Evolutionary conservation across 2,797 vertebrate genomes (phyloP), one percentile per base, ranked within the genome.

Genomic region (Alcedo quadribrachys): DNA sequence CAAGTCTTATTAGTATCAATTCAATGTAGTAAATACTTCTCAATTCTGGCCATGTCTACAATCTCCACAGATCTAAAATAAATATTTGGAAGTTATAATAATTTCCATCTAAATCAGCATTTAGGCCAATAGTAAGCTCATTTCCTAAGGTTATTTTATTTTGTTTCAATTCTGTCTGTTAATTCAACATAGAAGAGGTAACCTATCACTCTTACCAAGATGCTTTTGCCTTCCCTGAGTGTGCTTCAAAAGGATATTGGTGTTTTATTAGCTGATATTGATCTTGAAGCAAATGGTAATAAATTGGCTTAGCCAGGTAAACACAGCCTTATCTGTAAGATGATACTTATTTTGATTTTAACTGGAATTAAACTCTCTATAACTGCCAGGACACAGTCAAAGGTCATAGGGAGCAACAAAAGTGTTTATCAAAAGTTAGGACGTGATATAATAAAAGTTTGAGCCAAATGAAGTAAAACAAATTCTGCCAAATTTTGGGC

Each of bases 241-340:
- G 30, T 60, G 68, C 45, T 87, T 43, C 60, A 30, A 66, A 42
- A 85, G 82, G 32, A 65, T 33, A 60, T 62, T n/a, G 9, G 9
- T 55, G 28, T 68, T 91, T 92, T 81, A 87, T 58, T 90, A 53
- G 48, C 20, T 92, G 91, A 83, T 63, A 93, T 40, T 67, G 85
- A 91, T 70, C 85, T 87, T 40, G 62, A 80, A 92, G 62, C 37
- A 95, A 94, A 75, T 80, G 57, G 76, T 37, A 95, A 81, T 66
- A 76, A 69, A 80, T 50, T 89, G 88, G 76, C 60, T 65, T 88
- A 96, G 67, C 81, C 91, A 94, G 70, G 51, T 55, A 93, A 92
- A 83, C 73, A 75, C 1, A 89, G 19, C 48, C 42, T 77, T 74
- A 74, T 11, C 19, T 81, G 46, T 37, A 86, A 92, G 76, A 68